These are phyloP conservation scores for Leptarthrus brevirostris DNA, from an alignment of 2,888 invertebrate genomes.

Conservation along the genomic window DNA sequence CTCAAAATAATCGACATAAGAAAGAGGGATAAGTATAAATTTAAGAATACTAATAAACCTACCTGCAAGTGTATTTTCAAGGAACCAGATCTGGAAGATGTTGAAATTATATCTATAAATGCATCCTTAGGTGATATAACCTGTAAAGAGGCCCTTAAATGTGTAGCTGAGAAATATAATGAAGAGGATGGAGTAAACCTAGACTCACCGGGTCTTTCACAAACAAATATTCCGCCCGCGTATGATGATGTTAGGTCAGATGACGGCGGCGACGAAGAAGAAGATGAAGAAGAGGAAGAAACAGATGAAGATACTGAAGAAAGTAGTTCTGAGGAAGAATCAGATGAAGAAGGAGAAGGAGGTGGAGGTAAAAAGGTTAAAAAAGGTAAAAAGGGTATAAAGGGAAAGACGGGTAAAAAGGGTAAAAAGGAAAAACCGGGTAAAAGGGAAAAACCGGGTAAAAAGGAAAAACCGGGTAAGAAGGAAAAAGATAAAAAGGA, in stretches of 20 bases:
- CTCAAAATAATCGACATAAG: not conserved
- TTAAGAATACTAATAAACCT: not conserved
- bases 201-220: slow-evolving; percentile 56
- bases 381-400: not conserved
- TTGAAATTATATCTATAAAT: slow-evolving; percentile 54
- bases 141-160: slow-evolving; percentile 35
- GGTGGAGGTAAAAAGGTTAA: not conserved
- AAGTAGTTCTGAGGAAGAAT: slow-evolving; percentile 38
- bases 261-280: slow-evolving; percentile 49
- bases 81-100: not conserved
- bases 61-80: not conserved
- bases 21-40: not conserved
- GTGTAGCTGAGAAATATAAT: slow-evolving; percentile 22
- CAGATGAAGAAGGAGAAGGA: slow-evolving; percentile 39
- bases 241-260: slow-evolving; percentile 46
- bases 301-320: slow-evolving; percentile 13
- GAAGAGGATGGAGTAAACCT: slow-evolving; percentile 47
- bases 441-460: not conserved
- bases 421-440: slow-evolving; percentile 45
- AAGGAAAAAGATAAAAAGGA: not conserved
- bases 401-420: not conserved
- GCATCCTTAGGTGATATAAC: slow-evolving; percentile 52
- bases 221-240: slow-evolving; percentile 52
- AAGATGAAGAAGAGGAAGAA: slow-evolving; percentile 55
- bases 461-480: slow-evolving; percentile 13